phyloP scores from a whole-genome alignment of 2,888 invertebrate species.

The Nemoura dubitans region DNA sequence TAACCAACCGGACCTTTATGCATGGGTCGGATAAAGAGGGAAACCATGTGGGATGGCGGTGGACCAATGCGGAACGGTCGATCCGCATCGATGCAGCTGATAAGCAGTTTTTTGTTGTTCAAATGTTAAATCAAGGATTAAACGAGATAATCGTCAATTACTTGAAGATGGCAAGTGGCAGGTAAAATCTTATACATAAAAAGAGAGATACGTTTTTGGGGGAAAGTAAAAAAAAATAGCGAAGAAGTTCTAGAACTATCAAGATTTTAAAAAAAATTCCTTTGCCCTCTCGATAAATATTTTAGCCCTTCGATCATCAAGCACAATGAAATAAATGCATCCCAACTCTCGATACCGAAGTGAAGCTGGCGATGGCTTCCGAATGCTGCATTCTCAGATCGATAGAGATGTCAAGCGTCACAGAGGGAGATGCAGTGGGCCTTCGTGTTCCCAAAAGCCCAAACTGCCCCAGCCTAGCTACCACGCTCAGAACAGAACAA shows the following conservation, averaged over 20 bases:
- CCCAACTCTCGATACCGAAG: too few species aligned
- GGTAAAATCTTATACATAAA: background rate
- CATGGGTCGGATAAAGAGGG: background rate
- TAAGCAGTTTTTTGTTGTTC: background rate
- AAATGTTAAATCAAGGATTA: background rate
- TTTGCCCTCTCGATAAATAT: too few species aligned
- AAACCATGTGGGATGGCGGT: background rate
- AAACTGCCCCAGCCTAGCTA: background rate
- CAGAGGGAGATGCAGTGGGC: background rate
- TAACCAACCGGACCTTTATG: slow-evolving; percentile 14
- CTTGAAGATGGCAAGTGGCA: background rate
- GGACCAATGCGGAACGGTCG: background rate
- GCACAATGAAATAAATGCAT: too few species aligned
- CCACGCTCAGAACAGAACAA: background rate
- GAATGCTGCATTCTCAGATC: background rate
- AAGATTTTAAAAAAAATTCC: too few species aligned
- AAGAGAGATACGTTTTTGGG: background rate
- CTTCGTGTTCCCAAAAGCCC: background rate
- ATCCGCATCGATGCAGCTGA: background rate
- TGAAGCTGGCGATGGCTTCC: background rate
- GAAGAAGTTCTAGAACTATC: too few species aligned
- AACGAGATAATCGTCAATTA: background rate
- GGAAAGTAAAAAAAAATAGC: too few species aligned
- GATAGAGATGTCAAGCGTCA: background rate
- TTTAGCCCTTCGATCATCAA: too few species aligned